Evolutionary conservation across 2,113 vertebrate genomes (phyloP).

Genomic region (Meleagris gallopavo): DNA sequence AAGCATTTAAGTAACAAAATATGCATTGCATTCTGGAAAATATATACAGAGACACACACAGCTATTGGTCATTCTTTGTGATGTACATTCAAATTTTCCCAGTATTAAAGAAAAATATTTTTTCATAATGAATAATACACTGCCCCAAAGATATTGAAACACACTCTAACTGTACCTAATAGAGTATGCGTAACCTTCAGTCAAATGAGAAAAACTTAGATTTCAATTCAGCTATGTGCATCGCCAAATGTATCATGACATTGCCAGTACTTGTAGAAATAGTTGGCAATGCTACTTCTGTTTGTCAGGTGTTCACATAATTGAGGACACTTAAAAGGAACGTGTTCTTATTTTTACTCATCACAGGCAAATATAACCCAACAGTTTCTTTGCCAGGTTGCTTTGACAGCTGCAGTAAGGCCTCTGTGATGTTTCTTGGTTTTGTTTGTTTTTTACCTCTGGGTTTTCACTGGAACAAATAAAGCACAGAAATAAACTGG

Average conservation of each 20-base stretch:
- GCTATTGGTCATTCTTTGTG: neutral
- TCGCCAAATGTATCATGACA: neutral
- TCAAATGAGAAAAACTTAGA: neutral
- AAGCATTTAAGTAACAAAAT: constrained; percentile 6
- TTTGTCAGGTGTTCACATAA: neutral
- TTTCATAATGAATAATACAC: neutral
- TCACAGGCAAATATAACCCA: neutral
- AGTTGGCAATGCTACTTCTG: neutral
- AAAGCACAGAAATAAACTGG: neutral
- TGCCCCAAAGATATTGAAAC: neutral
- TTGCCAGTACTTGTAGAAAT: neutral
- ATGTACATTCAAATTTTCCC: neutral
- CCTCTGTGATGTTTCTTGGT: neutral
- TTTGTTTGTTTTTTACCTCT: neutral
- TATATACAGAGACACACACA: neutral
- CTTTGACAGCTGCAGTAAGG: neutral
- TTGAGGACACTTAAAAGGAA: neutral
- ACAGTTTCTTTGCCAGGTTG: neutral
- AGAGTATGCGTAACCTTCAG: neutral
- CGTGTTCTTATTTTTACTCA: neutral
- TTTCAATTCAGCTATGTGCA: neutral
- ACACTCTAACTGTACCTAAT: neutral
- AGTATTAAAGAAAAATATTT: neutral
- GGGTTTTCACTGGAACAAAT: neutral
- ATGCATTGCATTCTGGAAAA: neutral